phyloP scores from a whole-genome alignment of 2,113 vertebrate species.

The Periophthalmodon schlosseri region DNA sequence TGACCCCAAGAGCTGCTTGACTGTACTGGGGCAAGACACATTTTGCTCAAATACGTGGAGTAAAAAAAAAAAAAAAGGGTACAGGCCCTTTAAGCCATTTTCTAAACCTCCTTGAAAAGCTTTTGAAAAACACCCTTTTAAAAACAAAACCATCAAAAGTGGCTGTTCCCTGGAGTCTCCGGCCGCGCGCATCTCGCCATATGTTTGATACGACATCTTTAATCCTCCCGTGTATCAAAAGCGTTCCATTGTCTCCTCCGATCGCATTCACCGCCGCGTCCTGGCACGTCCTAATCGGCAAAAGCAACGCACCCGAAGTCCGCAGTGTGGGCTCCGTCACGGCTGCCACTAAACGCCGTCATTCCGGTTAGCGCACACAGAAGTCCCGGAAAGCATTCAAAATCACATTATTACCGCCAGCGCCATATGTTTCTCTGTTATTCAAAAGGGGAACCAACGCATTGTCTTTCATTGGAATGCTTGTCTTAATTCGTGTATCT shows the following conservation, averaged over 20 bases:
- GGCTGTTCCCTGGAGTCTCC: slow-evolving; percentile 15
- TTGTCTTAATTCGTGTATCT: slow-evolving; percentile 78
- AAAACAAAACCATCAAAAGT: not conserved
- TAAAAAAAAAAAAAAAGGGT: too few relatives aligned
- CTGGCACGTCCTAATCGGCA: slow-evolving; percentile 48
- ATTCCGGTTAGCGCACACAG: slow-evolving; percentile 45
- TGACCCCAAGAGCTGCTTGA: too few relatives aligned
- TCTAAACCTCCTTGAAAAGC: not conserved
- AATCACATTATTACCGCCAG: slow-evolving; percentile 62
- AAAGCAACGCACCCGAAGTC: slow-evolving; percentile 49
- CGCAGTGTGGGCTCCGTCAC: slow-evolving; percentile 72
- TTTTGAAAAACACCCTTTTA: not conserved
- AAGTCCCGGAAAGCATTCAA: slow-evolving; percentile 52
- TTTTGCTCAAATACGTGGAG: too few relatives aligned
- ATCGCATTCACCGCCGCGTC: slow-evolving; percentile 31
- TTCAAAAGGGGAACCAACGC: slow-evolving; percentile 6
- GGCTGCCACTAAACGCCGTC: slow-evolving; percentile 59
- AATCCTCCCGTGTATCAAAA: slow-evolving; percentile 56
- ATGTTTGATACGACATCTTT: slow-evolving; percentile 37
- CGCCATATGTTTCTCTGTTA: slow-evolving; percentile 33
- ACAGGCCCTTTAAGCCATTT: not conserved
- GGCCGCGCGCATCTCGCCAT: slow-evolving; percentile 63
- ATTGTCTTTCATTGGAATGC: slow-evolving; percentile 68
- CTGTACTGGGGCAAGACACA: too few relatives aligned
- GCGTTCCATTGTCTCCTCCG: slow-evolving; percentile 49